Percentiles rank a stretch among this genome's conserved stretches.
Conservation (phyloP, 2,113 vertebrate species). For the Xyrauchen texanus region DNA sequence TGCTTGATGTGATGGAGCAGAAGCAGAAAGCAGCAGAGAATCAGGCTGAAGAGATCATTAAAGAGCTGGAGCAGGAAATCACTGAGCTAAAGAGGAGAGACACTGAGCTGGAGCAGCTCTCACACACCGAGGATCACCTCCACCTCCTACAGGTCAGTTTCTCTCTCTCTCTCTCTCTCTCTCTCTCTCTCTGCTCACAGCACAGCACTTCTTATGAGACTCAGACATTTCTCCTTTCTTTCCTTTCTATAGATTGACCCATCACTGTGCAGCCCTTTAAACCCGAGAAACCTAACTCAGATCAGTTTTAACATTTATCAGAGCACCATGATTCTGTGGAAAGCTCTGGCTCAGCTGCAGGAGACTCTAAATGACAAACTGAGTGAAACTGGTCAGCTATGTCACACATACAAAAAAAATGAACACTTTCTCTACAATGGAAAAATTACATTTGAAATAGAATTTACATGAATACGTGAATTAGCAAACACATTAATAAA, state of each 20-base stretch:
- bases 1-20: not conserved
- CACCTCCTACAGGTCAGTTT: slow-evolving; percentile 14
- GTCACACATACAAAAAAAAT: not conserved
- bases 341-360: slow-evolving; percentile 24
- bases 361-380: slow-evolving; percentile 32
- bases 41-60: too few species aligned
- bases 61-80: too few species aligned
- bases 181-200: not conserved
- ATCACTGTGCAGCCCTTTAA: slow-evolving; percentile 19
- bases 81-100: too few species aligned
- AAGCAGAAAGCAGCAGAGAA: not conserved
- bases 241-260: slow-evolving; percentile 28
- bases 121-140: slow-evolving; percentile 7
- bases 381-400: slow-evolving; percentile 2
- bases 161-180: not conserved
- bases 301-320: slow-evolving; percentile 21
- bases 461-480: too few species aligned
- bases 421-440: too few species aligned
- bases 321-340: slow-evolving; percentile 18
- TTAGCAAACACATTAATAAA: too few species aligned
- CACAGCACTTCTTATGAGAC: not conserved
- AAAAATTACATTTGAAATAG: too few species aligned
- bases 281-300: slow-evolving; percentile 28
- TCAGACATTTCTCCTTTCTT: not conserved
- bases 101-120: slow-evolving; percentile 9